Conservation (phyloP, 1,140 invertebrate genomes). For the Euschistus heros region DNA sequence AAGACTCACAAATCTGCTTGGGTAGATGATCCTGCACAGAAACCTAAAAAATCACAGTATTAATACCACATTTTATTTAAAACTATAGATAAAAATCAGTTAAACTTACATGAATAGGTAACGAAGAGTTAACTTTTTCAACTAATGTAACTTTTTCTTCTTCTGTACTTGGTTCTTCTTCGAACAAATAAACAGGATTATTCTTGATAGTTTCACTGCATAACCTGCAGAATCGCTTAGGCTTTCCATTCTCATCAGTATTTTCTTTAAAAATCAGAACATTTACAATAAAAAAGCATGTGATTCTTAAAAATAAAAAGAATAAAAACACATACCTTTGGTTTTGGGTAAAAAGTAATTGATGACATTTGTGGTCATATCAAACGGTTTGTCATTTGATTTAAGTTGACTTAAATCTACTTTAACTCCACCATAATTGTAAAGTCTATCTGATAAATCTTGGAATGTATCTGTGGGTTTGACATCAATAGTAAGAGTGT, state of each 20-base stretch:
- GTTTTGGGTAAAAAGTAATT: slow-evolving; percentile 21
- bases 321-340: not conserved
- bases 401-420: slow-evolving; percentile 24
- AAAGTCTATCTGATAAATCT: slow-evolving; percentile 23
- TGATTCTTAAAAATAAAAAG: too few relatives aligned
- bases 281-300: too few relatives aligned
- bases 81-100: not conserved
- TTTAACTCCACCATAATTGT: slow-evolving; percentile 17
- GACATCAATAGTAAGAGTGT: slow-evolving; percentile 24
- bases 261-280: not conserved
- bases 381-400: slow-evolving; percentile 25
- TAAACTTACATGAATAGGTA: slow-evolving; percentile 25
- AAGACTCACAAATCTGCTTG: slow-evolving; percentile 23
- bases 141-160: slow-evolving; percentile 11
- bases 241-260: not conserved
- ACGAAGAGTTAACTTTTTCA: slow-evolving; percentile 23
- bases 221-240: slow-evolving; percentile 17
- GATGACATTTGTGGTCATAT: slow-evolving; percentile 26
- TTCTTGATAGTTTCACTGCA: slow-evolving; percentile 17
- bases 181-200: slow-evolving; percentile 19
- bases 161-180: not conserved
- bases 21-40: slow-evolving; percentile 18
- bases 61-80: not conserved
- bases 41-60: not conserved
- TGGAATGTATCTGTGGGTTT: slow-evolving; percentile 23